These are phyloP conservation scores for Rousettus madagascariensis DNA, from an alignment of 2,797 vertebrate species.

Conservation along the genomic window DNA sequence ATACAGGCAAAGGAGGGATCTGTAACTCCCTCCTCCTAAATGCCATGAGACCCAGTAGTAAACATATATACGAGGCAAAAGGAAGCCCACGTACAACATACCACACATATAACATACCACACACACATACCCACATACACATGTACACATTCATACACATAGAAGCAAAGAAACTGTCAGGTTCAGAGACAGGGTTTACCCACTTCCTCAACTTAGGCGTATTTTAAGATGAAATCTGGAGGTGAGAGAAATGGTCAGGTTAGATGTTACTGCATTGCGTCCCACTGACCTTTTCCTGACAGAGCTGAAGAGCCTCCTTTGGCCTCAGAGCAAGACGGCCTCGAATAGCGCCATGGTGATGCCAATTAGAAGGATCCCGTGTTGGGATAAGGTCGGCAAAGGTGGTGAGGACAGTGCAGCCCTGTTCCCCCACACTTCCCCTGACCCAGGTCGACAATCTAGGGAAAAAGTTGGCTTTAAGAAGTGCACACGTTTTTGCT, in stretches of 20 bases:
- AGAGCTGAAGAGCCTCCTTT: background rate
- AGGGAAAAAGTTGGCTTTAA: background rate
- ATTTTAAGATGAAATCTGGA: background rate
- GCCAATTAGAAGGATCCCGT: background rate
- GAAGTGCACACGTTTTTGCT: background rate
- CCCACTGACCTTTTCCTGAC: background rate
- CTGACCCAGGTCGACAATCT: background rate
- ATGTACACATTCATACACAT: background rate
- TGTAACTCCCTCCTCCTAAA: background rate
- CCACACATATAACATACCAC: background rate
- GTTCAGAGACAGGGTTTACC: background rate
- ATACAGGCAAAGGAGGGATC: background rate
- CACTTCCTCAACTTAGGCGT: background rate
- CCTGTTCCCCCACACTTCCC: too few relatives aligned
- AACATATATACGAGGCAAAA: background rate
- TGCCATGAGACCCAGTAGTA: background rate
- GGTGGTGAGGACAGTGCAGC: rapidly evolving
- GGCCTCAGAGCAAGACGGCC: background rate
- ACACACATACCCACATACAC: background rate
- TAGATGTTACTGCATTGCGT: background rate
- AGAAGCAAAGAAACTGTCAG: background rate
- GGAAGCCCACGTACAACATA: background rate
- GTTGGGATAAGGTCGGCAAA: background rate
- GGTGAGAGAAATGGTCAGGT: background rate
- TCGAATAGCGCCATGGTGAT: background rate